Evolutionary conservation across 2,888 invertebrate genomes (phyloP).

Genomic region (Argyresthia albistria): DNA sequence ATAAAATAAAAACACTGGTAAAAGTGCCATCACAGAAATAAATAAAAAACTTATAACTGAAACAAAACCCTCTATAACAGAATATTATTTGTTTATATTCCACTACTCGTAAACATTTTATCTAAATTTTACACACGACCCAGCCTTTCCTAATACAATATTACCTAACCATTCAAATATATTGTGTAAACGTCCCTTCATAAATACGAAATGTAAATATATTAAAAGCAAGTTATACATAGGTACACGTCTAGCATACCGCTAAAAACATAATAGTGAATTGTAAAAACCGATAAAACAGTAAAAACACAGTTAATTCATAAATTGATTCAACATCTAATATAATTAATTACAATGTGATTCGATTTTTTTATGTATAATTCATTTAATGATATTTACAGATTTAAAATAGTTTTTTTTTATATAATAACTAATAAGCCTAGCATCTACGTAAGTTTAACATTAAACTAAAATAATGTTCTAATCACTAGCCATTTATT

Average conservation of each 20-base stretch:
- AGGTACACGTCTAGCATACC: background rate
- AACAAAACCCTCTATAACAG: background rate
- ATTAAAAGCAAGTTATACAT: background rate
- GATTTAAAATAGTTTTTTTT: constrained; percentile 30
- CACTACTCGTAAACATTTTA: background rate
- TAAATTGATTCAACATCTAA: constrained; percentile 7
- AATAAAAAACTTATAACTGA: background rate
- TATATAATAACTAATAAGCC: constrained; percentile 36
- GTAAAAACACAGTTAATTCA: background rate
- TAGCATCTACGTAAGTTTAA: constrained; percentile 10
- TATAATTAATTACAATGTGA: constrained; percentile 5
- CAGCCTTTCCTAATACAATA: constrained; percentile 34
- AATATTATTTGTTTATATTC: background rate
- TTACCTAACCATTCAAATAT: too few relatives aligned
- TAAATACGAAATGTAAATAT: background rate
- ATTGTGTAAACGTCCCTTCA: too few relatives aligned
- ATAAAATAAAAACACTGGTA: background rate
- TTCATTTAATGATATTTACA: constrained; percentile 43
- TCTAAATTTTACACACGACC: constrained; percentile 39
- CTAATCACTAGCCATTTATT: constrained; percentile 72
- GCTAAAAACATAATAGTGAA: background rate
- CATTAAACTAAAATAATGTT: constrained; percentile 55
- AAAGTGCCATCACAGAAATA: background rate
- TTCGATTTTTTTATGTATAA: constrained; percentile 9
- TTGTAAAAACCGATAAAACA: background rate